A percentile compares a stretch with the other conserved stretches of the same genome.
These are phyloP conservation scores for Polydesmus complanatus DNA, from an alignment of 2,888 invertebrate species.

Conservation along the genomic window DNA sequence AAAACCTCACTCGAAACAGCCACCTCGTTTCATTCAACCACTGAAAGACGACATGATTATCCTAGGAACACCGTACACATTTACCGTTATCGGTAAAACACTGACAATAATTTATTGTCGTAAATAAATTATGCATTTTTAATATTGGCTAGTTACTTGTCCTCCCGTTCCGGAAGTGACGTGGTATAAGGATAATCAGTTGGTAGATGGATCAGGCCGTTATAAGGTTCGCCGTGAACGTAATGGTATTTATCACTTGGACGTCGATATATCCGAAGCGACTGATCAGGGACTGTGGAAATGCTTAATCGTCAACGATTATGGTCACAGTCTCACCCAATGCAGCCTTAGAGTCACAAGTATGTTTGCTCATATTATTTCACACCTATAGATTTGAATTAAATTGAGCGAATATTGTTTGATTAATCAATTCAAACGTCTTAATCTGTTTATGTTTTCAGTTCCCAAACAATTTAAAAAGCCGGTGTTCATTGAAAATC, in stretches of 20 bases:
- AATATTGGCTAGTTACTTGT: conserved; percentile 34
- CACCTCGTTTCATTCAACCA: conserved; percentile 67
- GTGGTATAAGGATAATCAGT: conserved; percentile 79
- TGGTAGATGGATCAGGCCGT: conserved; percentile 49
- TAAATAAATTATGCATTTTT: not conserved
- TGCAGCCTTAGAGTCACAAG: conserved; percentile 62
- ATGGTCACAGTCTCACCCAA: conserved; percentile 74
- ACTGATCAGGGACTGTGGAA: conserved; percentile 85
- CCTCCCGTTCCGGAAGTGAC: conserved; percentile 53
- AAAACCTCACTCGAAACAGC: conserved; percentile 52
- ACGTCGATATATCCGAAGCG: conserved; percentile 59
- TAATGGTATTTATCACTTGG: conserved; percentile 55
- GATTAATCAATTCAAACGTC: not conserved
- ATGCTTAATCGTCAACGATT: conserved; percentile 76
- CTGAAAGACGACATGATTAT: conserved; percentile 67
- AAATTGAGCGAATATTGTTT: not conserved
- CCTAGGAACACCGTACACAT: conserved; percentile 66
- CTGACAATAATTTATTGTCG: conserved; percentile 3
- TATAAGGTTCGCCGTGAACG: conserved; percentile 54
- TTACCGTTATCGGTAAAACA: conserved; percentile 63
- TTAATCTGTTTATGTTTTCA: not conserved
- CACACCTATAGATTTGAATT: too few species aligned
- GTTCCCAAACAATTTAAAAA: conserved; percentile 81
- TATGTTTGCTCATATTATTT: too few species aligned
- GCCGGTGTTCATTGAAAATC: conserved; percentile 69